A percentile compares a stretch with the other conserved stretches of the same genome.
Evolutionary conservation across 1,140 invertebrate species (phyloP).

Genomic region (Micrasema longulum): DNA sequence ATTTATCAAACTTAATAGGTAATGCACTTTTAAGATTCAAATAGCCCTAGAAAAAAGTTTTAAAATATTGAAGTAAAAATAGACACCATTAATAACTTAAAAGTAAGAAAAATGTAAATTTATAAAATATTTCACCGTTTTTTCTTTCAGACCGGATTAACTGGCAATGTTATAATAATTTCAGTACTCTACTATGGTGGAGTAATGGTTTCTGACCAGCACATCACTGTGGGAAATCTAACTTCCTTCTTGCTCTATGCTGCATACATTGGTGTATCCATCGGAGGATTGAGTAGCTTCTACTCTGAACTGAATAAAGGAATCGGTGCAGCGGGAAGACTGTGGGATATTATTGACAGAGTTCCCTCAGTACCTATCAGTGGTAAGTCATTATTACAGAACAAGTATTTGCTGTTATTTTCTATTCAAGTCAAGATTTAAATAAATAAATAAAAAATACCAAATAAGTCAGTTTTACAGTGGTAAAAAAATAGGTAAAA

Average conservation of each 20-base stretch:
- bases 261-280: slow-evolving; percentile 90
- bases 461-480: no score
- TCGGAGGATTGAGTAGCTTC: slow-evolving; percentile 88
- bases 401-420: no score
- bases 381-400: no score
- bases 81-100: no score
- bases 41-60: no score
- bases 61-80: no score
- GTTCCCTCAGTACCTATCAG: slow-evolving; percentile 78
- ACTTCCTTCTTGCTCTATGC: slow-evolving; percentile 94
- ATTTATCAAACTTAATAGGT: no score
- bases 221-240: slow-evolving; percentile 89
- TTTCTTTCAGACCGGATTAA: slow-evolving; percentile 83
- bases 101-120: slow-evolving; percentile 23
- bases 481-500: no score
- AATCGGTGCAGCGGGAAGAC: slow-evolving; percentile 86
- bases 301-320: slow-evolving; percentile 95
- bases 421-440: background rate
- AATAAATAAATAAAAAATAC: no score
- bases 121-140: no score
- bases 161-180: slow-evolving; percentile 92
- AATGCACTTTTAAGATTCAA: no score
- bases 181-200: slow-evolving; percentile 95
- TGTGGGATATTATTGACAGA: slow-evolving; percentile 92
- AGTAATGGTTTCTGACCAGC: slow-evolving; percentile 83